Conservation (phyloP, 1,140 invertebrate species). For the Bombus picipes region DNA sequence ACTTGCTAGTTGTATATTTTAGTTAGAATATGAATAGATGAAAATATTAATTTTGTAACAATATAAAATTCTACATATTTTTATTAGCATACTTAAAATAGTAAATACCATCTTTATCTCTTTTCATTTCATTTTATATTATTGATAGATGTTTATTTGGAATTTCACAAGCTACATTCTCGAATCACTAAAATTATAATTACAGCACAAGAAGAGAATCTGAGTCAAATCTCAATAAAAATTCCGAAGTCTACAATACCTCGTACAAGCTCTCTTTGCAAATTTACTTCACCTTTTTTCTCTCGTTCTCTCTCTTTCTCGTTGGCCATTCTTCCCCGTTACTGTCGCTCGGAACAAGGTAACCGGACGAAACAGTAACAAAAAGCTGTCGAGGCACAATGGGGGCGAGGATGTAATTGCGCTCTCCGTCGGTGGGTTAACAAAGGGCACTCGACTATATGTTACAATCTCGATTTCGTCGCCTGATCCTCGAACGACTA, state of each 20-base stretch:
- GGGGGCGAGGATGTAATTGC: constrained; percentile 77
- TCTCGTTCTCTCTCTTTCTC: not conserved
- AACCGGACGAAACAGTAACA: constrained; percentile 78
- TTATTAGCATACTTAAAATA: too few relatives aligned
- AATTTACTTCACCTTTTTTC: not conserved
- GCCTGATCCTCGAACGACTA: constrained; percentile 70
- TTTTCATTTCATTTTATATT: too few relatives aligned
- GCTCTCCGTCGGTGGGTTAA: constrained; percentile 66
- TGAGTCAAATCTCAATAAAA: not conserved
- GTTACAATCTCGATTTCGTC: constrained; percentile 81
- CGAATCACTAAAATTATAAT: not conserved
- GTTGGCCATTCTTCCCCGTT: not conserved
- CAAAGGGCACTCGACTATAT: constrained; percentile 79
- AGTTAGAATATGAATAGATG: too few relatives aligned
- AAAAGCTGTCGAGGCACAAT: constrained; percentile 76
- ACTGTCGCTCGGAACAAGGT: constrained; percentile 12
- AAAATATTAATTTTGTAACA: too few relatives aligned
- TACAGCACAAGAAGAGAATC: not conserved
- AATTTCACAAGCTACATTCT: not conserved
- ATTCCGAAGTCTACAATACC: not conserved
- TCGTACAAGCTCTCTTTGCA: too few relatives aligned
- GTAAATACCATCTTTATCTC: too few relatives aligned
- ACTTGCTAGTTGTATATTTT: too few relatives aligned
- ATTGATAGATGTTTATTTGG: too few relatives aligned
- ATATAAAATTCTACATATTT: too few relatives aligned